Base-by-base conservation (phyloP, 35 echinoderm and acorn worm species). In the Apostichopus californicus region DNA sequence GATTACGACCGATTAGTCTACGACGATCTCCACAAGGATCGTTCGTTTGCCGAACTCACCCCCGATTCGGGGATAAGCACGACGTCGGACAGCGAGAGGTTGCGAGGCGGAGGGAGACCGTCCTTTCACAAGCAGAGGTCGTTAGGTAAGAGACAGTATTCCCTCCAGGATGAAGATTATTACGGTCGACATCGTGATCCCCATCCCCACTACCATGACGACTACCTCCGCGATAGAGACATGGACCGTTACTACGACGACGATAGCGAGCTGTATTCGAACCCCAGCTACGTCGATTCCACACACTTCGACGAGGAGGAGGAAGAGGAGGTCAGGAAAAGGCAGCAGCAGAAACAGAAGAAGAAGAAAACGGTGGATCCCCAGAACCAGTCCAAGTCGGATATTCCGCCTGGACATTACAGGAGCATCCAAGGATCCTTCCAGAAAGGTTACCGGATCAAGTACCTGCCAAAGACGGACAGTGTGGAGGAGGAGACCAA, bases 51-150 rank as follows among this genome's bases (percentile, higher is more conserved):
- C 5, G 97, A 99, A 90, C 97, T 99, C 12, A 99, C 97, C 15
- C 97, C 97, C 8, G 97, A 99, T 77, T 99, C 97, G 12, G 97
- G 97, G 5, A 94, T 99, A 54, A 99, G 97, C 78, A 99, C 97
- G 0, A 93, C 95, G 12, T 99, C 97, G 54, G 97, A 99, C 28
- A 93, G 88, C 17, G 97, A 99, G 57, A 81, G 97, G 77, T 79
- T 95, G 12, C 90, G 92, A 14, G 61, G 93, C 8, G 85, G 57
- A 6, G 90, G 82, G 9, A 70, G 73, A 71, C 57, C 90, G 14
- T 86, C 92, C 11, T 77, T 93, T 77, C 80, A 87, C 20, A 86
- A 84, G 90, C 88, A 90, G 15, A 78, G 63, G 89, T 78, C 89
- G 15, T 77, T 92, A 28, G 91, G 89, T 14, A 92, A 93, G 65